Evolutionary conservation across 2,797 vertebrate species (phyloP), one percentile per base, ranked within the genome.

Genomic region (Hozukius guyotensis): DNA sequence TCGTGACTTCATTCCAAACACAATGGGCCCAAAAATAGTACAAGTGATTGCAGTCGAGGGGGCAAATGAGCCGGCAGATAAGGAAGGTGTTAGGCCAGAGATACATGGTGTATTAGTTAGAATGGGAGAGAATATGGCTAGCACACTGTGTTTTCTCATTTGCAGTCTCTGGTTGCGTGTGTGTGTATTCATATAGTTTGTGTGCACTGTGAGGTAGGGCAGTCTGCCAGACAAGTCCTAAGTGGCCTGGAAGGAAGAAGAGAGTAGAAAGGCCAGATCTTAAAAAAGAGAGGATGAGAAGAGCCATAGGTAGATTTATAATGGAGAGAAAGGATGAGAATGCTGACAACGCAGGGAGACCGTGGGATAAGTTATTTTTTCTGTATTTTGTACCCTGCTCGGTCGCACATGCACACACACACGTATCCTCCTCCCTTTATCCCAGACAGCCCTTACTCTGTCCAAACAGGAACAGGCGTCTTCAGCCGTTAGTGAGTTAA

Each of bases 11-110:
- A 68, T 64, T 75, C 73, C 42, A 27, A 87, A 88, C 75, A 94
- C 92, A 95, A 94, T 91, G 71, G 75, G 6, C 42, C 84, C 80
- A 78, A 88, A 93, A 94, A 94, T 95, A 93, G 91, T 80, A 12
- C 12, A 20, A 65, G 80, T 77, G 81, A 85, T 87, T 70, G 61
- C 82, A 72, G 56, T 62, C 27, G 82, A 55, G 42, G 59, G 67
- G 78, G 72, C 22, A 81, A 77, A 64, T 77, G 25, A 82, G 73
- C 49, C 52, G 57, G 55, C 61, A 79, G 29, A 78, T 77, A 59
- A 64, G 49, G 49, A 59, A 38, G 62, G 63, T 49, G 24, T 36
- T 60, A 20, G 66, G 68, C 24, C 66, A 77, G 66, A 77, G 66
- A 77, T 75, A 64, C 60, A 27, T 57, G 46, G 9, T 77, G 70